Percentiles rank a stretch among this genome's conserved stretches.
phyloP scores from a whole-genome alignment of 2,888 invertebrate genomes.

The Coelinius sp. region DNA sequence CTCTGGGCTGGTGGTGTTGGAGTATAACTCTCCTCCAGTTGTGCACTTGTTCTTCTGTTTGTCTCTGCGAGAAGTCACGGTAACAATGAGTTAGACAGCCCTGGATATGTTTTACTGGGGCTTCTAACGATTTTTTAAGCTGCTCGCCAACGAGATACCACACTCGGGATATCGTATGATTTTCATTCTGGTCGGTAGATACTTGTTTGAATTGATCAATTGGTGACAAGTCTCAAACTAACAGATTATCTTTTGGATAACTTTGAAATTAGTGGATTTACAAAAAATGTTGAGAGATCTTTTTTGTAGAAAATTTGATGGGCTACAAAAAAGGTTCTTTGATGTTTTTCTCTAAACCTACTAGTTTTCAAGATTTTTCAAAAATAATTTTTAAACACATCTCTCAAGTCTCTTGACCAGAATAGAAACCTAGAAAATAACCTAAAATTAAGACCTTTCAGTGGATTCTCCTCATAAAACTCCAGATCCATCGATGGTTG shows the following conservation, averaged over 20 bases:
- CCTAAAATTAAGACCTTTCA: constrained; percentile 45
- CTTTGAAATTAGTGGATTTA: too few relatives aligned
- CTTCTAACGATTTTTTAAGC: constrained; percentile 40
- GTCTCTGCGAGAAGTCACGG: constrained; percentile 22
- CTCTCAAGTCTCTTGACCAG: too few relatives aligned
- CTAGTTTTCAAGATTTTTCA: too few relatives aligned
- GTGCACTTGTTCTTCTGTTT: constrained; percentile 18
- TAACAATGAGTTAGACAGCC: constrained; percentile 24
- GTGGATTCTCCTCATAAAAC: constrained; percentile 42
- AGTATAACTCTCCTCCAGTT: constrained; percentile 1
- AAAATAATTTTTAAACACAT: too few relatives aligned
- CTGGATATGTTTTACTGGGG: constrained; percentile 25
- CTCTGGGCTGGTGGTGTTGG: constrained; percentile 26
- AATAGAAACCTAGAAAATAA: background rate
- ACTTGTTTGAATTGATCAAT: background rate
- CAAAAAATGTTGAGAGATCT: too few relatives aligned
- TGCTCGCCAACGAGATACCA: background rate
- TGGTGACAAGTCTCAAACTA: background rate
- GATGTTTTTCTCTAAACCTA: too few relatives aligned
- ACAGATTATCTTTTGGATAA: too few relatives aligned
- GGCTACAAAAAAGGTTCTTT: too few relatives aligned
- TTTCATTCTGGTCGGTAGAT: background rate
- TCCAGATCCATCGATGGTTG: constrained; percentile 49
- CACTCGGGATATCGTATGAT: background rate
- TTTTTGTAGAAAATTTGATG: too few relatives aligned